Evolutionary conservation across 1,140 invertebrate species (phyloP).

Genomic region (Neoseiulus cucumeris): DNA sequence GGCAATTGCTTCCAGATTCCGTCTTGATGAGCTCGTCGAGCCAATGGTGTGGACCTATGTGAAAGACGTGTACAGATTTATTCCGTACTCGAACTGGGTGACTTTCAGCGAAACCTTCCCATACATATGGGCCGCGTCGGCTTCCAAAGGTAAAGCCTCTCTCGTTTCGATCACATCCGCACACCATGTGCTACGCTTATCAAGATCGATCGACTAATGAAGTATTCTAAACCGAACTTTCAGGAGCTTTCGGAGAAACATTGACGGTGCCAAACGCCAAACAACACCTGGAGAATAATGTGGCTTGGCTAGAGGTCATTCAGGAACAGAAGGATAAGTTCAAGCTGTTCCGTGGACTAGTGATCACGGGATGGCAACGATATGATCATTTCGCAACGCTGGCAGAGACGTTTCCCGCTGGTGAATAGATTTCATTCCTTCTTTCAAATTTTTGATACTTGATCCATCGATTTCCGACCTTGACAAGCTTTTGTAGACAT

Average conservation of each 20-base stretch:
- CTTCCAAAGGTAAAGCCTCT: constrained; percentile 57
- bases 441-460: neutral
- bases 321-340: constrained; percentile 34
- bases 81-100: constrained; percentile 43
- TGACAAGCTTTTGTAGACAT: no score
- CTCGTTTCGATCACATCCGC: neutral
- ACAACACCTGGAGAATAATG: constrained; percentile 47
- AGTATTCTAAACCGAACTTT: neutral
- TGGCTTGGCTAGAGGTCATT: constrained; percentile 47
- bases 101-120: constrained; percentile 60
- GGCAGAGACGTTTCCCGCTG: constrained; percentile 55
- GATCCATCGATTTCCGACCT: no score
- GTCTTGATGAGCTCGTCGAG: constrained; percentile 52
- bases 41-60: constrained; percentile 53
- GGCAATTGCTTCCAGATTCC: constrained; percentile 20
- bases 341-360: constrained; percentile 36
- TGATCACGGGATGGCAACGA: constrained; percentile 48
- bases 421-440: neutral
- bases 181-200: neutral
- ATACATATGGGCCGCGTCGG: constrained; percentile 73
- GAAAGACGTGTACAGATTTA: constrained; percentile 37
- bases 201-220: neutral
- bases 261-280: constrained; percentile 40
- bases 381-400: constrained; percentile 82
- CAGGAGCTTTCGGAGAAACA: constrained; percentile 48